Evolutionary conservation across 2,113 vertebrate species (phyloP).

Genomic region (Donacobius atricapilla): DNA sequence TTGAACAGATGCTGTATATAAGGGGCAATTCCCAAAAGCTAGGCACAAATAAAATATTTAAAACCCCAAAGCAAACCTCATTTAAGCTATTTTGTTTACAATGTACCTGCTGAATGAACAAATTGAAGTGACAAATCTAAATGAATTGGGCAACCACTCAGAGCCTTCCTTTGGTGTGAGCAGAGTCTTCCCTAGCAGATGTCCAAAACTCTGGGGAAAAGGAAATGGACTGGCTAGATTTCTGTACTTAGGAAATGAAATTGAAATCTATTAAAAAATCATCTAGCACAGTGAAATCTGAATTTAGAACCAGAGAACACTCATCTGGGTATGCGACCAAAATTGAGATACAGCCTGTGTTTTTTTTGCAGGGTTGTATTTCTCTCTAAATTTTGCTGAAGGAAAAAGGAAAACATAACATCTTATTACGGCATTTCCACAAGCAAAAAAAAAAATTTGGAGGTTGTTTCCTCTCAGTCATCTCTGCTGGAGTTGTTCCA

Average conservation of each 20-base stretch:
- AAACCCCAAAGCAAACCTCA: constrained; percentile 33
- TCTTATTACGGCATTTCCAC: not conserved
- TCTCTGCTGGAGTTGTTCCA: not conserved
- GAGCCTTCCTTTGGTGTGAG: not conserved
- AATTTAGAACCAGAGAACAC: constrained; percentile 27
- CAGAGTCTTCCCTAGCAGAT: constrained; percentile 31
- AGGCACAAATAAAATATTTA: constrained; percentile 58
- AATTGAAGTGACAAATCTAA: constrained; percentile 53
- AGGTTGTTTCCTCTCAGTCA: not conserved
- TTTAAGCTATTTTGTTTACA: constrained; percentile 50
- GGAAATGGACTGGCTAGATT: constrained; percentile 35
- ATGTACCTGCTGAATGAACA: constrained; percentile 40
- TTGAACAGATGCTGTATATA: constrained; percentile 3
- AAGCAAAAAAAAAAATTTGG: not conserved
- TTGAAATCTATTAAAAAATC: constrained; percentile 39
- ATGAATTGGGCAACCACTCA: constrained; percentile 51
- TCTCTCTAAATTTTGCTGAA: not conserved
- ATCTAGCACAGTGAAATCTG: not conserved
- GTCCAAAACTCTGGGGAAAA: constrained; percentile 48
- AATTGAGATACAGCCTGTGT: not conserved
- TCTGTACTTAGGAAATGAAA: constrained; percentile 35
- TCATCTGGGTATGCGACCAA: not conserved
- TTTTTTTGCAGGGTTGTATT: not conserved
- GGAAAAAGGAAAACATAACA: not conserved
- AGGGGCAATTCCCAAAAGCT: constrained; percentile 44